Percentiles rank a stretch among this genome's conserved stretches.
Evolutionary conservation across 2,888 invertebrate species (phyloP).

Genomic region (Trachelus troglodyta): DNA sequence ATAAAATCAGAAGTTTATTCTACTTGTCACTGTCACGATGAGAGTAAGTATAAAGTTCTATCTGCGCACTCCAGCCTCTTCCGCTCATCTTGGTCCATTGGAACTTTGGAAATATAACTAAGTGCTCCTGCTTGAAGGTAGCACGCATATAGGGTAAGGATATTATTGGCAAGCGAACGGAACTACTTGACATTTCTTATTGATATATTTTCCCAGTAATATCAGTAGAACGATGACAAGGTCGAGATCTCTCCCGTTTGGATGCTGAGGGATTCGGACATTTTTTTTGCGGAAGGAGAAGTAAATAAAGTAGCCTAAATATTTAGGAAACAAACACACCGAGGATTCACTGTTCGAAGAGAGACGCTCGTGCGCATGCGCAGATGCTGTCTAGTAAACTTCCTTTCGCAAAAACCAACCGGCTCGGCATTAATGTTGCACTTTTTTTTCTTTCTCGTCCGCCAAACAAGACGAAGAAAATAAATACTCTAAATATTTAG

Average conservation of each 20-base stretch:
- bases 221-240: not conserved
- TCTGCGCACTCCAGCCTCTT: not conserved
- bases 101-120: not conserved
- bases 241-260: not conserved
- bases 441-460: constrained; percentile 3
- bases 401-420: not conserved
- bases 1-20: not conserved
- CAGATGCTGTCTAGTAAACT: not conserved
- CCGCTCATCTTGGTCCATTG: not conserved
- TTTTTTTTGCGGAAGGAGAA: not conserved
- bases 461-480: constrained; percentile 7
- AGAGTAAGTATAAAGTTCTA: not conserved
- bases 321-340: constrained; percentile 10
- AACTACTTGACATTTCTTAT: not conserved
- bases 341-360: not conserved
- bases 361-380: not conserved
- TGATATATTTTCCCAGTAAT: not conserved
- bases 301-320: constrained; percentile 1
- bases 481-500: constrained; percentile 43
- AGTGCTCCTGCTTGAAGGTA: not conserved
- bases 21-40: not conserved
- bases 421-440: constrained; percentile 2
- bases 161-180: not conserved
- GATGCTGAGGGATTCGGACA: not conserved
- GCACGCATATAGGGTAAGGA: not conserved